Conservation (phyloP, 2,797 vertebrate genomes). For the Varecia variegata region DNA sequence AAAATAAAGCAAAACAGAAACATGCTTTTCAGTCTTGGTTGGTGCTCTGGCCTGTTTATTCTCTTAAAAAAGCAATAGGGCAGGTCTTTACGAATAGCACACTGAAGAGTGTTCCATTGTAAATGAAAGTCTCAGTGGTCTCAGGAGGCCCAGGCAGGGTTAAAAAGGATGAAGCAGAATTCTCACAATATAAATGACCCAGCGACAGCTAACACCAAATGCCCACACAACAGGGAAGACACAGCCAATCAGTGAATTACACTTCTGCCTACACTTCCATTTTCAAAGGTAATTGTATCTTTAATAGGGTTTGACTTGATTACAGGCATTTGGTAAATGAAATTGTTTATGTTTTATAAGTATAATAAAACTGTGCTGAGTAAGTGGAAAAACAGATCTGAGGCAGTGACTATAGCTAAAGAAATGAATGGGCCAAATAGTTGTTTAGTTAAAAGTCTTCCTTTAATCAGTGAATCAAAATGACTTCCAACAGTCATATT, state of each 20-base stretch:
- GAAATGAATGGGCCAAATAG: not conserved
- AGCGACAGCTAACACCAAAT: not conserved
- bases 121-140: not conserved
- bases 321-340: not conserved
- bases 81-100: not conserved
- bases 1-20: constrained; percentile 27
- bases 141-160: not conserved
- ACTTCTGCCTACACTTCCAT: not conserved
- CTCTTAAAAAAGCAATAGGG: not conserved
- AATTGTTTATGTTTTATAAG: not conserved
- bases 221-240: not conserved
- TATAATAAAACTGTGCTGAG: not conserved
- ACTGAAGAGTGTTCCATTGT: not conserved
- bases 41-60: not conserved
- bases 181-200: not conserved
- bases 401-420: not conserved
- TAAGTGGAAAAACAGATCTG: not conserved
- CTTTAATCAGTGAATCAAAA: not conserved
- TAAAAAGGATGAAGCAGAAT: not conserved
- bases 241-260: not conserved
- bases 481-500: not conserved
- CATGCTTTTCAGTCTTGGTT: not conserved
- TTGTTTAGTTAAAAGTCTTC: constrained; percentile 26
- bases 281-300: not conserved
- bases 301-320: not conserved